phyloP scores from a whole-genome alignment of 2,113 vertebrate species.

The Nothobranchius furzeri region DNA sequence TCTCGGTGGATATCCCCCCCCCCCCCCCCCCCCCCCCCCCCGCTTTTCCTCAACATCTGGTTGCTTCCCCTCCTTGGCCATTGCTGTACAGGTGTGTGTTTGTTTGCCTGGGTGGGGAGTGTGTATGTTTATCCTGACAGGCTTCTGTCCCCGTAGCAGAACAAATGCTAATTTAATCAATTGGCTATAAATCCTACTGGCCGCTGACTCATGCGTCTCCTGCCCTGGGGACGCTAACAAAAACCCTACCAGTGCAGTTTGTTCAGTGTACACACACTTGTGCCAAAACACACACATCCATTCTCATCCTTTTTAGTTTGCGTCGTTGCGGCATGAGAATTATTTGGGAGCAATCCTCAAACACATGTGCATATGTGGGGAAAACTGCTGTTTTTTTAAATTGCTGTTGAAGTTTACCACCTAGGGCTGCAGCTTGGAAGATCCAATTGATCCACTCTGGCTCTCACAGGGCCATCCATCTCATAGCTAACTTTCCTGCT shows the following conservation, averaged over 20 bases:
- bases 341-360: slow-evolving; percentile 27
- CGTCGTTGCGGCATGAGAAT: slow-evolving; percentile 41
- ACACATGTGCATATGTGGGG: slow-evolving; percentile 35
- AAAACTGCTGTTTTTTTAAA: slow-evolving; percentile 46
- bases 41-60: slow-evolving; percentile 21
- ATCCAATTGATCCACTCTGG: slow-evolving; percentile 28
- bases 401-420: slow-evolving; percentile 23
- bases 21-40: neutral
- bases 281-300: slow-evolving; percentile 30
- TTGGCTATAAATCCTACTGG: slow-evolving; percentile 90
- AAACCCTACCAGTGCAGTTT: slow-evolving; percentile 83
- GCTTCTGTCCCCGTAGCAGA: slow-evolving; percentile 83
- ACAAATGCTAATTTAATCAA: slow-evolving; percentile 99
- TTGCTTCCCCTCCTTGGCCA: slow-evolving; percentile 15
- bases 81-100: slow-evolving; percentile 42
- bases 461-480: slow-evolving; percentile 30
- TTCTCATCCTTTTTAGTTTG: slow-evolving; percentile 35
- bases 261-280: slow-evolving; percentile 43
- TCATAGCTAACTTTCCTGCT: slow-evolving; percentile 41
- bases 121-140: slow-evolving; percentile 66
- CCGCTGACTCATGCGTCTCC: slow-evolving; percentile 92
- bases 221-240: slow-evolving; percentile 79
- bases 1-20: neutral
- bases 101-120: slow-evolving; percentile 25
- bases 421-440: slow-evolving; percentile 8